Percentiles rank a stretch among this genome's conserved stretches.
phyloP scores from a whole-genome alignment of 2,113 vertebrate species.

The Hypocryptadius cinnamomeus region DNA sequence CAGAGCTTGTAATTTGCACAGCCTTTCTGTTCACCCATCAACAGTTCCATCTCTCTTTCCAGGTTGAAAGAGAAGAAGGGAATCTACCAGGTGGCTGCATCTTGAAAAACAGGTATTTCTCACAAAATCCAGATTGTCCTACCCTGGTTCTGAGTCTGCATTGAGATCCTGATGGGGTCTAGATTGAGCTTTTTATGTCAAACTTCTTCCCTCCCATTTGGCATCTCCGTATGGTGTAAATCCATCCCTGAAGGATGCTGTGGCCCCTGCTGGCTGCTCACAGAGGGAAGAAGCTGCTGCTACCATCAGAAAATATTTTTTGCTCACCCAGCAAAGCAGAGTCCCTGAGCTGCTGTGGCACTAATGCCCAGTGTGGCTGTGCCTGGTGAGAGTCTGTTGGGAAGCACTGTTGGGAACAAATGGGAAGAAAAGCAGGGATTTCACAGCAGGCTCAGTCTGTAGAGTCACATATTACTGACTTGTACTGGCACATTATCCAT shows the following conservation, averaged over 20 bases:
- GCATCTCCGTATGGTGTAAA: not conserved
- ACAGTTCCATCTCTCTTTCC: constrained; percentile 17
- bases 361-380: not conserved
- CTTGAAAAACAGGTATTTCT: not conserved
- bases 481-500: not conserved
- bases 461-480: not conserved
- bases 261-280: not conserved
- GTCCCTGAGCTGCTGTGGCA: not conserved
- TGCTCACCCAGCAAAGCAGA: not conserved
- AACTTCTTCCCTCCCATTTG: not conserved
- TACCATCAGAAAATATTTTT: not conserved
- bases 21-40: constrained; percentile 20
- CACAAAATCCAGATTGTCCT: not conserved
- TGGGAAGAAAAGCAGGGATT: not conserved
- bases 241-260: not conserved
- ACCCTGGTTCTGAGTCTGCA: not conserved
- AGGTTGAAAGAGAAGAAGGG: constrained; percentile 11
- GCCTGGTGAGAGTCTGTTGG: not conserved
- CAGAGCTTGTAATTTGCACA: constrained; percentile 54
- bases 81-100: not conserved
- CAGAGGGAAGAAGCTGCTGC: not conserved
- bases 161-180: not conserved
- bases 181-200: not conserved
- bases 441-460: not conserved
- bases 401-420: not conserved